phyloP scores from a whole-genome alignment of 2,888 invertebrate genomes.

The Blomia tropicalis region DNA sequence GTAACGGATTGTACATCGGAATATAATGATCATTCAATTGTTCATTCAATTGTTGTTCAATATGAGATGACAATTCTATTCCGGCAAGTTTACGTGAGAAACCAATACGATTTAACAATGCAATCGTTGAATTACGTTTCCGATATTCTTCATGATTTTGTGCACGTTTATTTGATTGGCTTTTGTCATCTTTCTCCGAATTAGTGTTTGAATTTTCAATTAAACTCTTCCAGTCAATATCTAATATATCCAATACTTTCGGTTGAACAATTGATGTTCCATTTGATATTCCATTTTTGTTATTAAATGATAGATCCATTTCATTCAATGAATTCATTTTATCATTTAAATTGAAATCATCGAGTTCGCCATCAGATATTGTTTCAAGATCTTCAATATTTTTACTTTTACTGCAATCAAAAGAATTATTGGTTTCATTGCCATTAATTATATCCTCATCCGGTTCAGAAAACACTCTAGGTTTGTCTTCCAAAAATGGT shows the following conservation, averaged over 20 bases:
- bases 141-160: neutral
- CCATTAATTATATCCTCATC: neutral
- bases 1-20: neutral
- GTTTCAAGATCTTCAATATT: slow-evolving; percentile 3
- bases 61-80: neutral
- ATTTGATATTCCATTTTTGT: neutral
- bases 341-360: neutral
- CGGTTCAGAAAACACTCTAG: neutral
- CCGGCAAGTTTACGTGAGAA: neutral
- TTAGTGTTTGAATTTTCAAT: neutral
- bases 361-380: slow-evolving; percentile 5
- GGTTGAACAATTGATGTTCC: neutral
- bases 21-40: neutral
- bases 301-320: neutral
- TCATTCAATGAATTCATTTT: neutral
- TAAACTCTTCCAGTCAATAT: neutral
- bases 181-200: neutral
- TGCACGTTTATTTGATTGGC: neutral
- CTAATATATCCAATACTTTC: neutral
- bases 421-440: neutral
- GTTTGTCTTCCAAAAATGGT: neutral
- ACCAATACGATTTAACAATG: slow-evolving; percentile 8
- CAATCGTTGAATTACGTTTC: neutral
- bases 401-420: neutral
- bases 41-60: neutral